Evolutionary conservation across 2,113 vertebrate species (phyloP).

Genomic region (Procavia capensis): DNA sequence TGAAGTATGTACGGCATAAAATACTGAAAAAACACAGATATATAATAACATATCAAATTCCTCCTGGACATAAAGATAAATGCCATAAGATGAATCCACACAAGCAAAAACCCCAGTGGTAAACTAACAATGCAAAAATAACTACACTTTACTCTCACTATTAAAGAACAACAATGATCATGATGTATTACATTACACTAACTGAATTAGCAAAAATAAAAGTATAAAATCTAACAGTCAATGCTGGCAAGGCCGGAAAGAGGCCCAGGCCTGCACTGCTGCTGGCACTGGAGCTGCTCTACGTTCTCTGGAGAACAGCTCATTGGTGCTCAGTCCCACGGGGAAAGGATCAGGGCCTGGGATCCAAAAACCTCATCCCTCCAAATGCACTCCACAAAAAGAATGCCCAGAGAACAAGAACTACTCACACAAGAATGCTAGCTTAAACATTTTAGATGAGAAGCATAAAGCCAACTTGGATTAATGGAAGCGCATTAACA

Average conservation of each 20-base stretch:
- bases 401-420: background rate
- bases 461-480: background rate
- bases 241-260: background rate
- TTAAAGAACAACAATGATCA: constrained; percentile 40
- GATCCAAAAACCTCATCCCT: background rate
- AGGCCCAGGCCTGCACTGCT: background rate
- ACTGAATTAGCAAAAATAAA: constrained; percentile 23
- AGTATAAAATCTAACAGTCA: background rate
- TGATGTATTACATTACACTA: background rate
- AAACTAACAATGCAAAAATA: constrained; percentile 22
- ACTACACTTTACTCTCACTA: background rate
- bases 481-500: background rate
- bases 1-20: constrained; percentile 22
- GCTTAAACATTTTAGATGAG: background rate
- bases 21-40: constrained; percentile 1
- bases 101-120: background rate
- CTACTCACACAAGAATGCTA: background rate
- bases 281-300: background rate
- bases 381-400: background rate
- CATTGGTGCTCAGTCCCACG: background rate
- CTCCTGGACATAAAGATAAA: background rate
- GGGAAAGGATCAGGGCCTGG: background rate
- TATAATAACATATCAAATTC: constrained; percentile 26
- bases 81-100: background rate
- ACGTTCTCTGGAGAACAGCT: background rate